phyloP scores from a whole-genome alignment of 2,888 invertebrate species.

The Acholoe squamosa region DNA sequence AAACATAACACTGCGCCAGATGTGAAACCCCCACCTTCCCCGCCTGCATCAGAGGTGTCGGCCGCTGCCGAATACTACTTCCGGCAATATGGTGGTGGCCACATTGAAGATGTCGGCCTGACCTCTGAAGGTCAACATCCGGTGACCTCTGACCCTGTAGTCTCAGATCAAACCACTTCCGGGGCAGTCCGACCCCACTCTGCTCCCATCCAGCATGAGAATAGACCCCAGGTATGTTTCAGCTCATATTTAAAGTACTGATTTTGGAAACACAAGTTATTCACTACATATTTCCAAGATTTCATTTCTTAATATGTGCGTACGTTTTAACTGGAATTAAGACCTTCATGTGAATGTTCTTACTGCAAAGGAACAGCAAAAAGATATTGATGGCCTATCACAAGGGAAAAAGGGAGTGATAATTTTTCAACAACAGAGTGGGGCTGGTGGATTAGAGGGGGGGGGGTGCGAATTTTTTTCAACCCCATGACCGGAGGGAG shows the following conservation, averaged over 20 bases:
- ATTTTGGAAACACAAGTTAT: too few species aligned
- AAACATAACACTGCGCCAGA: neutral
- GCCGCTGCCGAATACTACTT: slow-evolving; percentile 47
- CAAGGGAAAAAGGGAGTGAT: too few species aligned
- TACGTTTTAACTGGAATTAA: too few species aligned
- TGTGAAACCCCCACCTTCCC: neutral
- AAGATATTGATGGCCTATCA: too few species aligned
- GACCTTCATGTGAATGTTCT: too few species aligned
- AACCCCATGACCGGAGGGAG: too few species aligned
- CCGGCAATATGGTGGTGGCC: slow-evolving; percentile 46
- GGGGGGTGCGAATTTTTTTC: too few species aligned
- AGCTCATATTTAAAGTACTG: neutral
- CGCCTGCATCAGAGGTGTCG: slow-evolving; percentile 38
- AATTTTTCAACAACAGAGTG: too few species aligned
- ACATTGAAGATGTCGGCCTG: slow-evolving; percentile 47
- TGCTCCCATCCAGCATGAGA: neutral
- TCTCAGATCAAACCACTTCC: neutral
- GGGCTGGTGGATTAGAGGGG: too few species aligned
- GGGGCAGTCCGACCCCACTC: neutral
- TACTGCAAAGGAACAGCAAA: too few species aligned
- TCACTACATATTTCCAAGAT: too few species aligned
- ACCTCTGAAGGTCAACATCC: neutral
- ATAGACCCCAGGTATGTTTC: slow-evolving; percentile 28
- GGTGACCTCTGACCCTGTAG: neutral
- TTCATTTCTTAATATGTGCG: too few species aligned